A percentile compares a stretch with the other conserved stretches of the same genome.
phyloP scores from a whole-genome alignment of 2,888 invertebrate species.

The Eucera pruinosa region DNA sequence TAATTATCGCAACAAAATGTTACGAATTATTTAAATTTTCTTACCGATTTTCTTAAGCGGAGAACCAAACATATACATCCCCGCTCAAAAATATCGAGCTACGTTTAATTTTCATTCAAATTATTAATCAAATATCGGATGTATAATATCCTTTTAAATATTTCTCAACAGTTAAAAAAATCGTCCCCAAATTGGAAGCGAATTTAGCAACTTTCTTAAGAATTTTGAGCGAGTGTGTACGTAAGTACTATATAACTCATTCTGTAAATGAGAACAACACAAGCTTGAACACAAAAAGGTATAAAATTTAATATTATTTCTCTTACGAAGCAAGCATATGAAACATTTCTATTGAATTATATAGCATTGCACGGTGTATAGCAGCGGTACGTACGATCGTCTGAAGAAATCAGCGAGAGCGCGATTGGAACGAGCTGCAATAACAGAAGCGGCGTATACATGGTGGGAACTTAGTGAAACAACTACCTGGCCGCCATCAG shows the following conservation, averaged over 20 bases:
- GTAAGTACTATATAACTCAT: too few species aligned
- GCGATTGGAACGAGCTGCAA: conserved; percentile 26
- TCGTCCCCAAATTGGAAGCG: too few species aligned
- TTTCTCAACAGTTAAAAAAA: too few species aligned
- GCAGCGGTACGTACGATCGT: conserved; percentile 40
- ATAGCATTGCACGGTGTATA: neutral
- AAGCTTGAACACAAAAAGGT: neutral
- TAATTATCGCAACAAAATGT: neutral
- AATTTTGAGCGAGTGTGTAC: too few species aligned
- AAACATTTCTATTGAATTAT: neutral
- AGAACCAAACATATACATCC: too few species aligned
- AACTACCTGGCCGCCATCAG: conserved; percentile 49
- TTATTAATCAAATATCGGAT: too few species aligned
- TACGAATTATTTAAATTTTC: neutral
- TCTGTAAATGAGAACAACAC: neutral
- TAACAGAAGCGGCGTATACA: conserved; percentile 52
- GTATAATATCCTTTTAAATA: too few species aligned
- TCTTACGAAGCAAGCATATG: neutral
- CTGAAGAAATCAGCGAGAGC: conserved; percentile 29
- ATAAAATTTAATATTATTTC: neutral
- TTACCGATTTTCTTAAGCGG: neutral
- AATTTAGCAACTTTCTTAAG: too few species aligned
- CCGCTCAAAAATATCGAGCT: too few species aligned
- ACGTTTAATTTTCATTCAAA: too few species aligned
- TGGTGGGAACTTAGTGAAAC: conserved; percentile 37